Evolutionary conservation across 2,797 vertebrate genomes (phyloP).

Genomic region (Falco berigora): DNA sequence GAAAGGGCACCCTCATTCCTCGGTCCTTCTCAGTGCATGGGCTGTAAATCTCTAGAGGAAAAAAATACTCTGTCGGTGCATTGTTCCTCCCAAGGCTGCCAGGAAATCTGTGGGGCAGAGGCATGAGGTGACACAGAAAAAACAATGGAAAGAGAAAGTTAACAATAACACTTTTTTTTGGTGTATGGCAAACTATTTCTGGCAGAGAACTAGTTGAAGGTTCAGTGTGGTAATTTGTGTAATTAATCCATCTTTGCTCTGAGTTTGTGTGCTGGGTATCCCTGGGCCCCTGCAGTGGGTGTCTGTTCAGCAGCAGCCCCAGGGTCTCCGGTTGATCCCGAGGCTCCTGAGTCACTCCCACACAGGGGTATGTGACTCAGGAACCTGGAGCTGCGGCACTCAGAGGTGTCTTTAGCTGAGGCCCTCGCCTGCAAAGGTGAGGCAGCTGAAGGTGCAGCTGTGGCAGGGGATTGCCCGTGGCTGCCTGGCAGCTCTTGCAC

Average conservation of each 20-base stretch:
- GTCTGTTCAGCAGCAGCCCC: too few species aligned
- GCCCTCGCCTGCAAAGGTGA: background rate
- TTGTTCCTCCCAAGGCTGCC: conserved; percentile 37
- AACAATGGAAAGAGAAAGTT: conserved; percentile 40
- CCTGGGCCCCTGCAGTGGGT: background rate
- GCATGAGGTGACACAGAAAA: background rate
- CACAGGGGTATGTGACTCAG: background rate
- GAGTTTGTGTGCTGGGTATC: background rate
- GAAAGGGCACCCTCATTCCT: background rate
- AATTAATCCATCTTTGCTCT: background rate
- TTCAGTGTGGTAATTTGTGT: background rate
- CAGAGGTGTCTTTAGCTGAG: background rate
- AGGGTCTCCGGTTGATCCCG: background rate
- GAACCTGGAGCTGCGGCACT: fast-evolving
- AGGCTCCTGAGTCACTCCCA: background rate
- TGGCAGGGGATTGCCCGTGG: fast-evolving
- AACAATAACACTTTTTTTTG: background rate
- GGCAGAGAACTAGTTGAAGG: background rate
- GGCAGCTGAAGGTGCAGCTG: background rate
- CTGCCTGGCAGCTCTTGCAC: background rate
- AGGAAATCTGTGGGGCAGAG: background rate
- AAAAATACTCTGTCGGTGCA: background rate
- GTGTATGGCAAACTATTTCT: background rate
- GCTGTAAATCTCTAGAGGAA: conserved; percentile 3
- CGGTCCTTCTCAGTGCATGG: fast-evolving